A percentile compares a stretch with the other conserved stretches of the same genome.
Evolutionary conservation across 2,888 invertebrate species (phyloP).

Genomic region (Hirtodrosophila alboralis): DNA sequence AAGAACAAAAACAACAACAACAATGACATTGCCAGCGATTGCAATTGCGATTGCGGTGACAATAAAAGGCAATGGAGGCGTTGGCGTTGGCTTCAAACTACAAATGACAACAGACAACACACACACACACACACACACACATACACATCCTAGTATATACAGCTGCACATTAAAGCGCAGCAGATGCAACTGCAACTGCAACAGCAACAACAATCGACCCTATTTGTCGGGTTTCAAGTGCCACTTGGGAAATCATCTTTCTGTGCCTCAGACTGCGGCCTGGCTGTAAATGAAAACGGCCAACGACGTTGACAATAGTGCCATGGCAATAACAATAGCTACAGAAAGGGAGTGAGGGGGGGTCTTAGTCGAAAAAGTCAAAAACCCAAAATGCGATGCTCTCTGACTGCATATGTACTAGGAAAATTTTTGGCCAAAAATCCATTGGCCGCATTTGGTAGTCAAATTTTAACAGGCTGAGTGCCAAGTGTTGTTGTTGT

Average conservation of each 20-base stretch:
- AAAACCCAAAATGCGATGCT: constrained; percentile 44
- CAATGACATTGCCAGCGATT: constrained; percentile 35
- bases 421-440: constrained; percentile 52
- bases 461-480: constrained; percentile 58
- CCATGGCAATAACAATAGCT: constrained; percentile 11
- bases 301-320: constrained; percentile 58
- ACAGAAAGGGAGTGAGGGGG: background rate
- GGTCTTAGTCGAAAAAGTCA: constrained; percentile 35
- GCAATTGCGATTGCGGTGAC: constrained; percentile 66
- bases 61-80: constrained; percentile 62
- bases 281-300: constrained; percentile 70
- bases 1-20: constrained; percentile 16
- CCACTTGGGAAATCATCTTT: constrained; percentile 80
- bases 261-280: constrained; percentile 37
- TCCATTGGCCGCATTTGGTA: constrained; percentile 60
- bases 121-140: constrained; percentile 17
- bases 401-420: constrained; percentile 40
- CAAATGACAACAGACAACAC: constrained; percentile 54
- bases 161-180: constrained; percentile 64
- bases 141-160: background rate
- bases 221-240: constrained; percentile 75
- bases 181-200: constrained; percentile 56
- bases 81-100: constrained; percentile 45
- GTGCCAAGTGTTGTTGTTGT: constrained; percentile 21
- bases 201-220: constrained; percentile 41